phyloP scores from a whole-genome alignment of 2,113 vertebrate genomes.

The Seriola quinqueradiata region DNA sequence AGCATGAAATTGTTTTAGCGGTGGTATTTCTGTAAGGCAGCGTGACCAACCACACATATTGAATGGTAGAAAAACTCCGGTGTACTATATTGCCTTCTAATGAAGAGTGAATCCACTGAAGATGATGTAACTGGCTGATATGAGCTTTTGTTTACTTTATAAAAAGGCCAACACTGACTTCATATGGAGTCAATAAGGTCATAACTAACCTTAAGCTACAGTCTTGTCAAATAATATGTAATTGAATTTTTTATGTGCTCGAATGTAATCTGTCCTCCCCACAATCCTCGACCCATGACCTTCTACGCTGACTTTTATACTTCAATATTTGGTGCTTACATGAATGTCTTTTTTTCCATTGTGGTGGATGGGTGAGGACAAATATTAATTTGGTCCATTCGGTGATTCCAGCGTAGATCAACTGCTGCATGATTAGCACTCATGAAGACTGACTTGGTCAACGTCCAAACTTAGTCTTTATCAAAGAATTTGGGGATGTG shows the following conservation, averaged over 20 bases:
- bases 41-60: conserved; percentile 34
- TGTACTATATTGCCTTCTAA: not conserved
- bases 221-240: conserved; percentile 10
- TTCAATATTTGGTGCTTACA: not conserved
- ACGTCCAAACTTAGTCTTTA: conserved; percentile 10
- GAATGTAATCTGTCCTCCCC: not conserved
- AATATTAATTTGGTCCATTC: conserved; percentile 18
- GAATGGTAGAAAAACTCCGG: not conserved
- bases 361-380: conserved; percentile 4
- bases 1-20: conserved; percentile 31
- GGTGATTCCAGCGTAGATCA: conserved; percentile 4
- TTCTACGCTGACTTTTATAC: not conserved
- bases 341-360: not conserved
- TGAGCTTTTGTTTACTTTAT: conserved; percentile 8
- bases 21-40: conserved; percentile 19
- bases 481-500: conserved; percentile 13
- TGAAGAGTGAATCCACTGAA: not conserved
- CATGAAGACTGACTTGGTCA: conserved; percentile 1
- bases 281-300: not conserved
- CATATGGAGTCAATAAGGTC: not conserved
- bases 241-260: not conserved
- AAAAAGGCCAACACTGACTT: conserved; percentile 19
- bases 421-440: conserved; percentile 19
- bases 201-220: not conserved
- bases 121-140: conserved; percentile 34